Evolutionary conservation across 2,888 invertebrate species (phyloP), one percentile per base, ranked within the genome.

Genomic region (Ferdinandea cuprea): DNA sequence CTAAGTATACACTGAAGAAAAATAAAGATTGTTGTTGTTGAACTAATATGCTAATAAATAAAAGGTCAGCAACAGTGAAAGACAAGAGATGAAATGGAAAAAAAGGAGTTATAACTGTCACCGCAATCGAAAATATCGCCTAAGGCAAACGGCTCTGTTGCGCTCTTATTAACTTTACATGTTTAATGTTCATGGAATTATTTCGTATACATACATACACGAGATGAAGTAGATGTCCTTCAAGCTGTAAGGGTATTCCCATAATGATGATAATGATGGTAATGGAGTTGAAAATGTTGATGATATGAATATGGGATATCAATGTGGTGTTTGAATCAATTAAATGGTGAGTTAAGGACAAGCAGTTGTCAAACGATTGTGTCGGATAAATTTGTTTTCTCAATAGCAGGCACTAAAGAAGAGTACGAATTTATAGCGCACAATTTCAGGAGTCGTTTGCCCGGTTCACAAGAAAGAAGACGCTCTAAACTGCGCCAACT

Each of bases 21-120:
- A 81, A 76, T 66, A 81, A 54, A 65, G 71, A 72, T 66, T 81
- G 81, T 81, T 81, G 65, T 71, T 59, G 54, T 77, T 81, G 61
- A 71, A 76, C 81, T 81, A 76, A 81, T 81, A 81, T 81, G 81
- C 81, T 77, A 81, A 81, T 81, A 81, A 81, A 81, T 77, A 81
- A 77, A 81, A 77, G 54, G 58, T 71, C 81, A 46, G 19, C 28
- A 56, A 21, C 48, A 15, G 25, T 9, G 21, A 0, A 58, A 11
- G 48, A 50, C 58, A 46, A 32, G 32, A 54, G 46, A 9, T 19
- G 37, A 73, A 48, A 54, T 65, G 42, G 6, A 63, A 61, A 56
- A 68, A 56, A 50, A 54, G 54, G 56, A 66, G 40, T 74, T 66
- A 48, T 74, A 42, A 65, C 65, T 40, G 65, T 50, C 76, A 56